phyloP scores from a whole-genome alignment of 35 echinoderm and acorn worm species.

The Heliocidaris tuberculata region DNA sequence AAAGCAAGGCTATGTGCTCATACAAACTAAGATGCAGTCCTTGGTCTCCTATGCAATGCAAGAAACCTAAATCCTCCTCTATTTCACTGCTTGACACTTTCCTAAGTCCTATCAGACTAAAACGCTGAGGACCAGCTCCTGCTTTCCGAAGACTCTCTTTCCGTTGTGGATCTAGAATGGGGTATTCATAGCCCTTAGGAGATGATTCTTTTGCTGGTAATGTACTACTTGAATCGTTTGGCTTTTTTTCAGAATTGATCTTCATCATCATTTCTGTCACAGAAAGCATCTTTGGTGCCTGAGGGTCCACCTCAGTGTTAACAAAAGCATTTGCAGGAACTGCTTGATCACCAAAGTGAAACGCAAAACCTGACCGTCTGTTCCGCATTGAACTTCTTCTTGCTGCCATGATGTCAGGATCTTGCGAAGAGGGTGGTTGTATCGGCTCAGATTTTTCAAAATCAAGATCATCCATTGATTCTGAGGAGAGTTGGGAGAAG shows the following conservation, averaged over 20 bases:
- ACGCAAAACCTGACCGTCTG: conserved; percentile 38
- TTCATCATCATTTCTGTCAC: conserved; percentile 87
- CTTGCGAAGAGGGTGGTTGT: conserved; percentile 6
- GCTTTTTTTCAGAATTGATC: conserved; percentile 50
- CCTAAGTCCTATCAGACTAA: conserved; percentile 42
- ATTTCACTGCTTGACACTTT: conserved; percentile 30
- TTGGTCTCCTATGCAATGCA: conserved; percentile 31
- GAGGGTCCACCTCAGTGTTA: not conserved
- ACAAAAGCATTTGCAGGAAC: conserved; percentile 35
- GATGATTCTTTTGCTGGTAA: not conserved
- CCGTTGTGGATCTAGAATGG: not conserved
- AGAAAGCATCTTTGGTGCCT: conserved; percentile 64
- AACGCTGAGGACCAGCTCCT: not conserved
- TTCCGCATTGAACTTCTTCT: conserved; percentile 15
- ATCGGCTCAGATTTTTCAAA: not conserved
- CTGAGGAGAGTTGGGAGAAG: conserved; percentile 60
- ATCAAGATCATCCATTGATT: conserved; percentile 59
- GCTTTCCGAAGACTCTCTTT: conserved; percentile 17
- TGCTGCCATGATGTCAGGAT: conserved; percentile 69
- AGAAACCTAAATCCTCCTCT: conserved; percentile 53
- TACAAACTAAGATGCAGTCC: conserved; percentile 31
- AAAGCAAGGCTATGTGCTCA: conserved; percentile 33
- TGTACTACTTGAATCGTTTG: not conserved
- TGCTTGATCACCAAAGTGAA: conserved; percentile 38
- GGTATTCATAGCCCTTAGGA: not conserved